Evolutionary conservation across 2,113 vertebrate species (phyloP), one percentile per base, ranked within the genome.

Genomic region (Sialia sialis): DNA sequence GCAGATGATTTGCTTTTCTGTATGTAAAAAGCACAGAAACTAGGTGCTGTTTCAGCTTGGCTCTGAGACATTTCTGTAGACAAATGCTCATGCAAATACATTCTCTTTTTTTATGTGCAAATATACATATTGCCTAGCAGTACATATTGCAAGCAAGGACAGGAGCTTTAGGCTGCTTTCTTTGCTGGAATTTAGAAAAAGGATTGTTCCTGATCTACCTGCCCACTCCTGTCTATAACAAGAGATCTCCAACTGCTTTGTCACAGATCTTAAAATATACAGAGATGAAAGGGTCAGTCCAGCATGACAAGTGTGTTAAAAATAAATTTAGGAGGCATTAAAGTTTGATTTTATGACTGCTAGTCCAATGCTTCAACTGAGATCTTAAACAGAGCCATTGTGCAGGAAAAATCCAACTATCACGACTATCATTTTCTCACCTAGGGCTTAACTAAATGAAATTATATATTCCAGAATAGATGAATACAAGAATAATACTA

Each of bases 251-350:
- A 86, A 29, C 78, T 63, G 63, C 89, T 90, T 91, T 90, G 59
- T 68, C 41, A 63, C 32, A 63, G 63, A 92, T 77, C 86, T 92
- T 90, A 68, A 92, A 91, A 86, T n/a, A 85, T 20, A 36, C 9
- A 41, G 73, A 82, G 52, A 86, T 89, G 55, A 93, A 95, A 94
- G 29, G 51, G 90, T 84, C 52, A 55, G 87, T 86, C 82, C 72
- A 84, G 66, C 83, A 77, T 32, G 79, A 81, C 26, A 91, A 83
- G 51, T 49, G 55, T 67, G 52, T 88, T 91, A 94, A 90, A 90
- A 93, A 85, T 69, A 86, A 32, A 81, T 77, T 66, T 56, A 83
- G 64, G 48, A 88, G 60, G 36, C 81, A 84, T 56, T 93, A 66
- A 94, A 90, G 55, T 82, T 90, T 77, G 60, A 86, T 94, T 54